These are phyloP conservation scores for Chironomus riparius DNA, from an alignment of 2,888 invertebrate genomes.

Conservation along the genomic window DNA sequence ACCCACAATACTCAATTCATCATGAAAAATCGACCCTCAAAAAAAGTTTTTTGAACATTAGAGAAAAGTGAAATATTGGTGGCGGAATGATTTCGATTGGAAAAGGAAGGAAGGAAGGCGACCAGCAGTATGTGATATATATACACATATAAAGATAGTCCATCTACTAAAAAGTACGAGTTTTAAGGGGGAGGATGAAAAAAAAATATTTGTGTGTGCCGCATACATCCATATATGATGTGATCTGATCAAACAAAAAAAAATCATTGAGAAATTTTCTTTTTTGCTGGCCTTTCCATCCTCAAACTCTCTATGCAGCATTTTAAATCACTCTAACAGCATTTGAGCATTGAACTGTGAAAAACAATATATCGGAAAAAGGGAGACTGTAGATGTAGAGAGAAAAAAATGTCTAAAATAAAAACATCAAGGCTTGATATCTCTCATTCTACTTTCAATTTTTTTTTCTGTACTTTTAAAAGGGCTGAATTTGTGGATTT, in stretches of 20 bases:
- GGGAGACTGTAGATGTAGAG: background rate
- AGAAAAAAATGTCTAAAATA: constrained; percentile 22
- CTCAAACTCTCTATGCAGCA: background rate
- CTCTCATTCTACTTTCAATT: background rate
- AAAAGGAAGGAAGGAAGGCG: background rate
- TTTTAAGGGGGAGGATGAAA: too few relatives aligned
- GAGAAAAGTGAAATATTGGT: constrained; percentile 15
- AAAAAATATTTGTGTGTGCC: background rate
- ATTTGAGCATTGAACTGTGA: constrained; percentile 10
- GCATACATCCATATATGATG: constrained; percentile 2
- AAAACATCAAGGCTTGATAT: constrained; percentile 17
- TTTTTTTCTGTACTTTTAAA: too few relatives aligned
- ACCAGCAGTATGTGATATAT: background rate
- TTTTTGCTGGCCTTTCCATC: background rate
- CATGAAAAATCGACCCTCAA: background rate
- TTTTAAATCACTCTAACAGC: background rate
- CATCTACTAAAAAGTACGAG: too few relatives aligned
- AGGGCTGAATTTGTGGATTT: too few relatives aligned
- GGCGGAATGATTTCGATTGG: background rate
- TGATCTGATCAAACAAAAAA: constrained; percentile 10
- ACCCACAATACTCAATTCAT: too few relatives aligned
- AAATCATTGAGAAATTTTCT: constrained; percentile 5
- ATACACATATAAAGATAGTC: too few relatives aligned
- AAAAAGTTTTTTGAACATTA: background rate
- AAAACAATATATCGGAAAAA: background rate